phyloP scores from a whole-genome alignment of 2,888 invertebrate genomes.

The Trachelus troglodyta region DNA sequence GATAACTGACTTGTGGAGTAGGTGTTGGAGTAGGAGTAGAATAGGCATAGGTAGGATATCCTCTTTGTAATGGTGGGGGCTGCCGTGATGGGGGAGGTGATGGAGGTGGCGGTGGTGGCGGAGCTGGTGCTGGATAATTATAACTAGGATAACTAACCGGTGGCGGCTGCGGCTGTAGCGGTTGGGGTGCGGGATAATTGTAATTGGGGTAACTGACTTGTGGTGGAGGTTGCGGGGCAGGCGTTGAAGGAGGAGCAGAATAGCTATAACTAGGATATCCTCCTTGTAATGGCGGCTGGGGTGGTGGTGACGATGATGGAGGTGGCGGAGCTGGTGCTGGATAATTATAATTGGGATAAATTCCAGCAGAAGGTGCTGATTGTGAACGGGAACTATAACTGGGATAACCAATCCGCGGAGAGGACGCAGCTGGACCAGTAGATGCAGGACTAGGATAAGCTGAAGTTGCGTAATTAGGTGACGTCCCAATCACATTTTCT shows the following conservation, averaged over 20 bases:
- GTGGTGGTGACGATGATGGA: conserved; percentile 4
- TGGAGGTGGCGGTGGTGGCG: not conserved
- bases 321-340: conserved; percentile 19
- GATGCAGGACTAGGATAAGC: conserved; percentile 11
- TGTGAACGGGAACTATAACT: not conserved
- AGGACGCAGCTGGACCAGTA: conserved; percentile 17
- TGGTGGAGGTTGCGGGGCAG: conserved; percentile 15
- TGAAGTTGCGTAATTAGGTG: conserved; percentile 23
- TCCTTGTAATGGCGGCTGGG: conserved; percentile 19
- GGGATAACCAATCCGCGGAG: not conserved
- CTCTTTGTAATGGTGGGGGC: conserved; percentile 17
- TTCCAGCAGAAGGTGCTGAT: not conserved
- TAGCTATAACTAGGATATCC: not conserved
- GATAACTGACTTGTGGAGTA: conserved; percentile 20
- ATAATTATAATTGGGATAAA: conserved; percentile 11
- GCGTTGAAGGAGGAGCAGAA: conserved; percentile 5
- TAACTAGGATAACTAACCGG: conserved; percentile 14
- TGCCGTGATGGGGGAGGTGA: conserved; percentile 12
- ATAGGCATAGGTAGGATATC: not conserved
- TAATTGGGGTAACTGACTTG: conserved; percentile 19
- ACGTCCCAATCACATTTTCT: conserved; percentile 17
- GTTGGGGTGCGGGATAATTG: conserved; percentile 8
- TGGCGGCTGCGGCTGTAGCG: too few species aligned
- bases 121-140: conserved; percentile 19
- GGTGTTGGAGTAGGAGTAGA: conserved; percentile 5